These are phyloP conservation scores for Mamestra brassicae DNA, from an alignment of 2,888 invertebrate genomes.

Conservation along the genomic window DNA sequence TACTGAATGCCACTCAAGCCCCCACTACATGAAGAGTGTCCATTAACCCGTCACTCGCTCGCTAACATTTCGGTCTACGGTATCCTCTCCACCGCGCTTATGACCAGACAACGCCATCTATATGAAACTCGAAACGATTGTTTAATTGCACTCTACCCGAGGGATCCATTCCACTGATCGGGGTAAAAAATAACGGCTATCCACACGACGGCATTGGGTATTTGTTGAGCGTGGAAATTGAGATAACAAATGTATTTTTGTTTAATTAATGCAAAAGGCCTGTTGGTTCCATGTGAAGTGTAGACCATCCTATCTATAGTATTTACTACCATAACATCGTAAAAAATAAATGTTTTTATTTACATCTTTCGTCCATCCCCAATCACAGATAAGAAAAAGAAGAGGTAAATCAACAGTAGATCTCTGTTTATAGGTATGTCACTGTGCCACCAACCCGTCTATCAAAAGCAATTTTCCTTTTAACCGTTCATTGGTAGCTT, in stretches of 20 bases:
- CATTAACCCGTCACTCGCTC: conserved; percentile 49
- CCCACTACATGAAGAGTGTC: conserved; percentile 41
- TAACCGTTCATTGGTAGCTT: conserved; percentile 6
- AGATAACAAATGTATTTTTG: conserved; percentile 40
- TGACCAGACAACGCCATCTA: conserved; percentile 49
- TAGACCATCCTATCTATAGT: not conserved
- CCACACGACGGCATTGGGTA: conserved; percentile 34
- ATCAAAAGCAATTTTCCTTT: conserved; percentile 15
- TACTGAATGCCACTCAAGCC: conserved; percentile 53
- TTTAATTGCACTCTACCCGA: conserved; percentile 62
- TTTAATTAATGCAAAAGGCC: conserved; percentile 40
- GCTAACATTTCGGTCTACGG: conserved; percentile 38
- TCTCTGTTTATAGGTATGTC: not conserved
- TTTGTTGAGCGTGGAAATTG: conserved; percentile 47
- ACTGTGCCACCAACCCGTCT: not conserved
- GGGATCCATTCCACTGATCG: conserved; percentile 56
- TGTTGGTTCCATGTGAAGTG: not conserved
- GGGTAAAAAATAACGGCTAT: conserved; percentile 56
- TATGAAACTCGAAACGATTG: conserved; percentile 59
- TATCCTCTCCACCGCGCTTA: conserved; percentile 38
- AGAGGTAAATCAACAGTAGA: not conserved
- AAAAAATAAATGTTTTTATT: not conserved
- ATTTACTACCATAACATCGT: not conserved
- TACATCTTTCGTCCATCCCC: not conserved
- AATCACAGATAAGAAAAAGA: not conserved